Percentiles rank a stretch among this genome's conserved stretches.
These are phyloP conservation scores for Esox masquinongy DNA, from an alignment of 2,797 vertebrate species.

Conservation along the genomic window DNA sequence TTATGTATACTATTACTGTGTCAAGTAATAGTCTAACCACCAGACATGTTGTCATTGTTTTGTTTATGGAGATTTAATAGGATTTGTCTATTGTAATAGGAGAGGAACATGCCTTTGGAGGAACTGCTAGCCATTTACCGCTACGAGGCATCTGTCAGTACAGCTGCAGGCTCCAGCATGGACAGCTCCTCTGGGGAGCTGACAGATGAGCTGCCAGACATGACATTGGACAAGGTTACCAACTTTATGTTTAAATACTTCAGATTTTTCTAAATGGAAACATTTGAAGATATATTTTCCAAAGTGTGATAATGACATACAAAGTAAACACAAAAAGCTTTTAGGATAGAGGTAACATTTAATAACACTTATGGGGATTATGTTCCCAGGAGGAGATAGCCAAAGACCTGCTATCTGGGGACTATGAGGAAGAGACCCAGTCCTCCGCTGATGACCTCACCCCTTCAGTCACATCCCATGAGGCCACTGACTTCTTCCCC, in stretches of 20 bases:
- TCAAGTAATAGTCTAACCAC: background rate
- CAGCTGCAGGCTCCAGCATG: slow-evolving; percentile 84
- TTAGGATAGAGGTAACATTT: background rate
- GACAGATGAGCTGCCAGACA: slow-evolving; percentile 94
- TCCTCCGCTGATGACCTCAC: slow-evolving; percentile 96
- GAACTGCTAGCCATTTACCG: slow-evolving; percentile 95
- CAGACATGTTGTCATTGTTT: background rate
- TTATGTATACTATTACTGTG: background rate
- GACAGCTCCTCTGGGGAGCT: slow-evolving; percentile 95
- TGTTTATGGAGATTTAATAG: background rate
- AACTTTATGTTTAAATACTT: background rate
- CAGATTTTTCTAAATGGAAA: background rate
- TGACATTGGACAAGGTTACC: slow-evolving; percentile 97
- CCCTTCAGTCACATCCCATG: slow-evolving; percentile 94
- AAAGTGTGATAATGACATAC: background rate
- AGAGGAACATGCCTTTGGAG: slow-evolving; percentile 96
- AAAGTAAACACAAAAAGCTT: background rate
- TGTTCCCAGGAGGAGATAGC: slow-evolving; percentile 90
- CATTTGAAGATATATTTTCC: background rate
- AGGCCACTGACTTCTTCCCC: slow-evolving; percentile 94
- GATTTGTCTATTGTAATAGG: slow-evolving; percentile 67
- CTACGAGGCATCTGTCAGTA: slow-evolving; percentile 85
- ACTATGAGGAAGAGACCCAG: slow-evolving; percentile 95
- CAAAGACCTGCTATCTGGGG: slow-evolving; percentile 93
- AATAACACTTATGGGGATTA: background rate